These are phyloP conservation scores for Proisotoma minuta DNA, from an alignment of 2,888 invertebrate species.

Conservation along the genomic window DNA sequence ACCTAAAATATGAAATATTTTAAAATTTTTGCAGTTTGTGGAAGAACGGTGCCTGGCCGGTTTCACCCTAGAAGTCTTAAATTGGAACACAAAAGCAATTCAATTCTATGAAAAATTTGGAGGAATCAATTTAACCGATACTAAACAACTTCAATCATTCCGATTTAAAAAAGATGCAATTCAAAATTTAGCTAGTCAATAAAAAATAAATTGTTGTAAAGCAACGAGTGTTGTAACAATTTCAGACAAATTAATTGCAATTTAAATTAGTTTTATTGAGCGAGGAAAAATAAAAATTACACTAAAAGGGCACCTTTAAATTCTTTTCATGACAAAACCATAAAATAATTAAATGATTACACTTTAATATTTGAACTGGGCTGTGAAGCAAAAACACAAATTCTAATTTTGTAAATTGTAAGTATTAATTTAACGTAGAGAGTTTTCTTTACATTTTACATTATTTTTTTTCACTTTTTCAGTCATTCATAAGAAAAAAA, in stretches of 20 bases:
- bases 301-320: too few species aligned
- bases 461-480: too few species aligned
- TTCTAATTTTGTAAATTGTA: too few species aligned
- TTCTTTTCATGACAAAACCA: too few species aligned
- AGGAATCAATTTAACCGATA: slow-evolving; percentile 51
- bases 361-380: too few species aligned
- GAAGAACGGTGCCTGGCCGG: slow-evolving; percentile 54
- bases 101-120: slow-evolving; percentile 65
- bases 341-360: too few species aligned
- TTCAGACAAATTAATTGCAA: background rate
- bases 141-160: slow-evolving; percentile 19
- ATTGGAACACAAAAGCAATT: slow-evolving; percentile 74
- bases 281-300: too few species aligned
- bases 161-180: slow-evolving; percentile 24
- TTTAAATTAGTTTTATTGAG: background rate
- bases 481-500: too few species aligned
- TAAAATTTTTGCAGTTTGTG: slow-evolving; percentile 14
- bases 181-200: background rate
- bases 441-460: too few species aligned
- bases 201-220: slow-evolving; percentile 17
- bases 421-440: too few species aligned
- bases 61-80: slow-evolving; percentile 73
- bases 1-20: too few species aligned
- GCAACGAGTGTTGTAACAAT: background rate
- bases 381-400: too few species aligned